A percentile compares a stretch with the other conserved stretches of the same genome.
Conservation (phyloP, 2,888 invertebrate genomes). For the Empis livida region DNA sequence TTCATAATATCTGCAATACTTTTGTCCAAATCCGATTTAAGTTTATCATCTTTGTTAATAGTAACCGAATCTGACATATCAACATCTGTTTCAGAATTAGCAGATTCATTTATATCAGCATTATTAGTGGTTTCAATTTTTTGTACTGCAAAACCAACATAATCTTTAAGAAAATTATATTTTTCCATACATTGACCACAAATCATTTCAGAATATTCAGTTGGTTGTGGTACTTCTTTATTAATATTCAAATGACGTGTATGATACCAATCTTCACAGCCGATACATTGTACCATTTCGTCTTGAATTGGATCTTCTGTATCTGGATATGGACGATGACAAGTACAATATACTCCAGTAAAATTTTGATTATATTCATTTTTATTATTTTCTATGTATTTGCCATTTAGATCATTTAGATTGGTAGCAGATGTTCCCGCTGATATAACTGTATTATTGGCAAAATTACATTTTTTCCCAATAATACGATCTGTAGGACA, state of each 20-base stretch:
- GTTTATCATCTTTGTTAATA: conserved; percentile 19
- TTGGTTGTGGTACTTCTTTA: conserved; percentile 41
- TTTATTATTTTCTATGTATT: conserved; percentile 46
- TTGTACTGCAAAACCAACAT: conserved; percentile 39
- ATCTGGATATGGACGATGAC: conserved; percentile 89
- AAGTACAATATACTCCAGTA: conserved; percentile 80
- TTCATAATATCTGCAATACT: conserved; percentile 29
- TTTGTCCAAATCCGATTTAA: conserved; percentile 24
- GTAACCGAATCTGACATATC: neutral
- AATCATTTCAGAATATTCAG: conserved; percentile 67
- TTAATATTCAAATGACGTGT: conserved; percentile 54
- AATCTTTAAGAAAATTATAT: conserved; percentile 60
- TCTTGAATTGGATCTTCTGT: conserved; percentile 68
- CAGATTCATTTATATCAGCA: conserved; percentile 16
- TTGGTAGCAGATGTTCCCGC: neutral
- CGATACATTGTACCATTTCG: conserved; percentile 90
- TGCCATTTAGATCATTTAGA: conserved; percentile 8
- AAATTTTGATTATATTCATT: conserved; percentile 93
- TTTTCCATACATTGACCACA: conserved; percentile 66
- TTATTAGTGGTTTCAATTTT: conserved; percentile 19
- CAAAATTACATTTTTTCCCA: conserved; percentile 36
- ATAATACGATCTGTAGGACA: conserved; percentile 41
- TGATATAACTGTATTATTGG: conserved; percentile 8
- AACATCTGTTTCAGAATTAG: conserved; percentile 7
- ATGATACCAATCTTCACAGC: conserved; percentile 99